Conservation (phyloP, 2,797 vertebrate species). For the Cyprinella venusta region DNA sequence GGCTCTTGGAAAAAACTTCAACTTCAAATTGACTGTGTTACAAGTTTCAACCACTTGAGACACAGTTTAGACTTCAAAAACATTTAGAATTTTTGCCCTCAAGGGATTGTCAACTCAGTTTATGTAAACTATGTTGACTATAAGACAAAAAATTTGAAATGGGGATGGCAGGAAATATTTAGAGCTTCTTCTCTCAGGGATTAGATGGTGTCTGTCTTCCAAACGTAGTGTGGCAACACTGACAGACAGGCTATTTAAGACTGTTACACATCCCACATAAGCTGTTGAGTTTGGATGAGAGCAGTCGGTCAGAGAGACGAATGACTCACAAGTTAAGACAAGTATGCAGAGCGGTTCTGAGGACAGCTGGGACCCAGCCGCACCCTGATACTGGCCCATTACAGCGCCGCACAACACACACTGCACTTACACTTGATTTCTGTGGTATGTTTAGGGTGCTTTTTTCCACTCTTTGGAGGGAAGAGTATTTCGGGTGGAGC, state of each 20-base stretch:
- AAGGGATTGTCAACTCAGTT: neutral
- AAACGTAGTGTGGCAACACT: neutral
- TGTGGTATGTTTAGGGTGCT: constrained; percentile 31
- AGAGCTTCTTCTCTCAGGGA: constrained; percentile 1
- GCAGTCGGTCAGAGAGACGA: constrained; percentile 51
- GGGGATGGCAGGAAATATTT: neutral
- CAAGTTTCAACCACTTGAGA: neutral
- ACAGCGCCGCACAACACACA: constrained; percentile 13
- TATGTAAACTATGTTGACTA: neutral
- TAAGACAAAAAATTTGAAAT: neutral
- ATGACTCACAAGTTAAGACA: constrained; percentile 65
- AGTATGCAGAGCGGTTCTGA: constrained; percentile 55
- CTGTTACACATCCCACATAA: constrained; percentile 60
- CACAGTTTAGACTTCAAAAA: neutral
- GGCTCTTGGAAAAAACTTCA: neutral
- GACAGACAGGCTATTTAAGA: constrained; percentile 52
- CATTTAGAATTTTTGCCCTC: neutral
- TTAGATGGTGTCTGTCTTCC: constrained; percentile 40
- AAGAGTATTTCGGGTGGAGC: constrained; percentile 13
- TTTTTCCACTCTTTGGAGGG: constrained; percentile 14
- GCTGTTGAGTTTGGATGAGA: constrained; percentile 59
- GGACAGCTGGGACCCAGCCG: constrained; percentile 34
- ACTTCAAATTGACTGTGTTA: neutral
- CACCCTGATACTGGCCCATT: constrained; percentile 33
- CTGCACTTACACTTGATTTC: constrained; percentile 9